Evolutionary conservation across 2,113 vertebrate species (phyloP).

Genomic region (Trogon surrucura): DNA sequence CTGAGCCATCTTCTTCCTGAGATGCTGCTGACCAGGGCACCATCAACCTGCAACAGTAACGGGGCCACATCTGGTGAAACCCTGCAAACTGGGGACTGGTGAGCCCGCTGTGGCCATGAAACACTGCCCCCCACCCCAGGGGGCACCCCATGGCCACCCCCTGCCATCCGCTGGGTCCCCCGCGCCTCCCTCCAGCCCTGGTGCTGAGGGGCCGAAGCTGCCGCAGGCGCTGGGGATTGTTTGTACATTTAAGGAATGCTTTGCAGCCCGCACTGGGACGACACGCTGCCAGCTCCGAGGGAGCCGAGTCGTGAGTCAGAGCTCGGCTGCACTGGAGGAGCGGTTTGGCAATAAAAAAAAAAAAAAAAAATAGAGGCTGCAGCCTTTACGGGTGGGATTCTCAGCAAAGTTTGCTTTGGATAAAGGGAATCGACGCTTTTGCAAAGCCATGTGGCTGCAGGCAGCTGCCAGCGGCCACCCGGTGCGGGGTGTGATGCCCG

Average conservation of each 20-base stretch:
- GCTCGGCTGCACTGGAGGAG: not conserved
- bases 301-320: not conserved
- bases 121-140: accelerated
- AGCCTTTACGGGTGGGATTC: not conserved
- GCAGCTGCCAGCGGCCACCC: not conserved
- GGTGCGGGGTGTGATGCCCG: not conserved
- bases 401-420: not conserved
- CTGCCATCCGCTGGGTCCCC: accelerated
- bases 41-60: slow-evolving; percentile 9
- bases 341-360: not conserved
- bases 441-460: not conserved
- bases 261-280: not conserved
- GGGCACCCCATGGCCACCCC: not conserved
- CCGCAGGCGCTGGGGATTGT: accelerated
- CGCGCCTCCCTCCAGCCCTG: not conserved
- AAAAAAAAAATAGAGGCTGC: not conserved
- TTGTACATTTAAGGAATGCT: slow-evolving; percentile 59
- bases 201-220: not conserved
- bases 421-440: not conserved
- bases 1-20: slow-evolving; percentile 81
- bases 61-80: accelerated
- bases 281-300: not conserved
- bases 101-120: not conserved
- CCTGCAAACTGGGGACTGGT: accelerated
- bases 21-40: not conserved